Evolutionary conservation across 2,888 invertebrate species (phyloP).

Genomic region (Branchellion lobata): DNA sequence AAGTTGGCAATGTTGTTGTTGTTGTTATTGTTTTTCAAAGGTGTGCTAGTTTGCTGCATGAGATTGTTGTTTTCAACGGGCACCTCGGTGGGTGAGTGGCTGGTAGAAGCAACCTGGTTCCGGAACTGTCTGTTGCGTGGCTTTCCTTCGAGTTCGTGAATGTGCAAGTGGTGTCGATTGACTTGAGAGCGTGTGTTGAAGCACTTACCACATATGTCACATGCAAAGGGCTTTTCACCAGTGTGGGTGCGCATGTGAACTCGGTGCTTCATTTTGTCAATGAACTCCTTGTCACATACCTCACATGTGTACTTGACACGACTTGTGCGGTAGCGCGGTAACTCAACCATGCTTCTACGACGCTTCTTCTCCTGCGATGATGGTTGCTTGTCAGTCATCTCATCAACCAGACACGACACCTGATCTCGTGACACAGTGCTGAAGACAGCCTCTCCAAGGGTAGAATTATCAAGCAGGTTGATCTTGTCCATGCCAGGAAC

Average conservation of each 20-base stretch:
- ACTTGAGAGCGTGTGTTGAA: constrained; percentile 42
- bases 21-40: background rate
- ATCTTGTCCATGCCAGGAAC: constrained; percentile 39
- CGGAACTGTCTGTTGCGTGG: constrained; percentile 33
- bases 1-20: background rate
- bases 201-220: constrained; percentile 30
- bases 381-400: background rate
- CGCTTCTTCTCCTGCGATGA: constrained; percentile 18
- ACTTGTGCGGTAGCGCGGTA: constrained; percentile 30
- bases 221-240: constrained; percentile 40
- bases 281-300: constrained; percentile 44
- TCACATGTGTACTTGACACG: constrained; percentile 34
- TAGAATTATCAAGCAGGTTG: constrained; percentile 30
- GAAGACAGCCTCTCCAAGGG: constrained; percentile 28
- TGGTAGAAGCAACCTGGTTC: constrained; percentile 12
- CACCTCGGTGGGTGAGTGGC: background rate
- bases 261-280: constrained; percentile 41
- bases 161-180: constrained; percentile 37
- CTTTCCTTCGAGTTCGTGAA: constrained; percentile 40
- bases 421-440: constrained; percentile 28
- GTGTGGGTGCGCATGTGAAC: constrained; percentile 39
- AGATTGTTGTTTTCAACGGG: background rate
- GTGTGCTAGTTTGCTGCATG: background rate
- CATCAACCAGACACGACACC: background rate
- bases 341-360: background rate